Evolutionary conservation across 1,140 invertebrate genomes (phyloP), one percentile per base, ranked within the genome.

Genomic region (Chironomus tepperi): DNA sequence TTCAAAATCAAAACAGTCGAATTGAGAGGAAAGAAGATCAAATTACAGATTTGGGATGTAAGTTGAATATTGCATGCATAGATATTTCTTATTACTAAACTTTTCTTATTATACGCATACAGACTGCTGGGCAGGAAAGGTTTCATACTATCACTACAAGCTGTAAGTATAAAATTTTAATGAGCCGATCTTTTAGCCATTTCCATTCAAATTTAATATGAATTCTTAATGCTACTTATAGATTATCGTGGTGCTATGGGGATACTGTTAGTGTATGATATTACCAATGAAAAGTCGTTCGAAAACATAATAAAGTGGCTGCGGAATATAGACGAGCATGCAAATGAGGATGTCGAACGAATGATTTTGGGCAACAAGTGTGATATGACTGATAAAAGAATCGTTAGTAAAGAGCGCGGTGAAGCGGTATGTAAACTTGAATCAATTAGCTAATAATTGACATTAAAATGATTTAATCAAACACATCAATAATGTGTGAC

Each of bases 291-390:
- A 81, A 98, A 97, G 84, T 97, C 94, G 77, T 99, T 98, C 87
- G 96, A 98, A 85, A 98, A 98, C 84, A 98, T 98, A 79, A 93
- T 96, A 43, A 98, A 98, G 84, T 99, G 97, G 97, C 89, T 98
- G 77, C 87, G 96, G 83, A 98, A 98, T 84, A 98, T 98, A 84
- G 96, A 98, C 83, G 96, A 98, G 93, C 97, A 99, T 88, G 98
- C 97, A 19, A 98, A 97, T 87, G 97, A 98, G 86, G 97, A 99
- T 88, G 98, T 99, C 74, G 97, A 98, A 80, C 99, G 98, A 84
- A 99, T 99, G 97, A 96, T 99, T 79, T 86, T 99, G 78, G 98
- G 98, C 74, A 99, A 99, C 84, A 99, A 99, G 87, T 98, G 96
- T 90, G 98, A 99, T 87, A 97, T 99, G 93, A 93, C 97, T 81